Percentiles rank a stretch among this genome's conserved stretches.
These are phyloP conservation scores for Nomada lathburiana DNA, from an alignment of 2,888 invertebrate genomes.

Conservation along the genomic window DNA sequence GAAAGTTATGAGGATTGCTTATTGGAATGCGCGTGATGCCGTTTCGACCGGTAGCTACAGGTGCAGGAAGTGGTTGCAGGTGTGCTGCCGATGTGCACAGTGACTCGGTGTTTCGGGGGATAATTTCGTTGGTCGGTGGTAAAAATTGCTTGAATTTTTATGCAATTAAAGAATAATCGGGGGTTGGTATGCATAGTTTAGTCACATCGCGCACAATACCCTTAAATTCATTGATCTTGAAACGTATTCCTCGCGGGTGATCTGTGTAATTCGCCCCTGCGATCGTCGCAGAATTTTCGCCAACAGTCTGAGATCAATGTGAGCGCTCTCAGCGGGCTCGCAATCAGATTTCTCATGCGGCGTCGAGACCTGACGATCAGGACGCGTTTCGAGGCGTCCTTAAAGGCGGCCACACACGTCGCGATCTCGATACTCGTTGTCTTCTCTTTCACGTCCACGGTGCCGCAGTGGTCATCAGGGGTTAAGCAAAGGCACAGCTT, in stretches of 20 bases:
- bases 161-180: too few species aligned
- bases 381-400: conserved; percentile 67
- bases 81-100: background rate
- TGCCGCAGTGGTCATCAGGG: conserved; percentile 64
- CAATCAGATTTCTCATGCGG: conserved; percentile 34
- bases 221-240: background rate
- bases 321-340: background rate
- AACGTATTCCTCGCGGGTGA: background rate
- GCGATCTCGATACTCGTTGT: conserved; percentile 73
- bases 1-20: conserved; percentile 48
- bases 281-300: background rate
- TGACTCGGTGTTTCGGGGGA: too few species aligned
- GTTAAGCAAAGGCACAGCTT: conserved; percentile 62
- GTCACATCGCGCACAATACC: background rate
- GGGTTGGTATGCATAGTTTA: too few species aligned
- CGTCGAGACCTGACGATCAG: conserved; percentile 43
- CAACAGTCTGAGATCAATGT: background rate
- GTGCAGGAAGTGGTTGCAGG: conserved; percentile 19
- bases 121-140: too few species aligned
- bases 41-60: conserved; percentile 27
- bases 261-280: background rate
- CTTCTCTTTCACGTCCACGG: conserved; percentile 63
- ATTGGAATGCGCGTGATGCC: conserved; percentile 38
- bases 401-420: conserved; percentile 78
- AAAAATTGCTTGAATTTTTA: too few species aligned